Evolutionary conservation across 1,140 invertebrate species (phyloP).

Genomic region (Epicauta chinensis): DNA sequence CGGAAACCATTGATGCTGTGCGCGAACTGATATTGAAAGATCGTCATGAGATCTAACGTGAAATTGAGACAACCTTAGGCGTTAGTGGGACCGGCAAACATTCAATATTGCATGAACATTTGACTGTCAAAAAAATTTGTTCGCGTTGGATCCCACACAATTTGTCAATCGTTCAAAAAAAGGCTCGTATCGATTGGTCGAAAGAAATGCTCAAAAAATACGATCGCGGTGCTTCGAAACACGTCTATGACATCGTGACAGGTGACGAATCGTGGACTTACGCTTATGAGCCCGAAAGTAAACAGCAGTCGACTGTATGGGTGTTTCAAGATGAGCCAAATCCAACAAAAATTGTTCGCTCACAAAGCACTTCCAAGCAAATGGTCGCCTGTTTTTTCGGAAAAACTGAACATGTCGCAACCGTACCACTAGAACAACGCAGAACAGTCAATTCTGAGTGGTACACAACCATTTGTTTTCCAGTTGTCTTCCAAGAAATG

Average conservation of each 20-base stretch:
- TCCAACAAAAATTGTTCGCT: constrained; percentile 36
- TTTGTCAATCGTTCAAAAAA: constrained; percentile 31
- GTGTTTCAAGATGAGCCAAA: constrained; percentile 34
- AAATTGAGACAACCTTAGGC: constrained; percentile 25
- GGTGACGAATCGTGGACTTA: constrained; percentile 10
- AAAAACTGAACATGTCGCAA: constrained; percentile 27
- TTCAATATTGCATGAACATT: constrained; percentile 31
- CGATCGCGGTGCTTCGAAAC: constrained; percentile 22
- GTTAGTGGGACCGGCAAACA: constrained; percentile 27
- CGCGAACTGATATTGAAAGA: constrained; percentile 28
- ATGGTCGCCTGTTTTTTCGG: constrained; percentile 31
- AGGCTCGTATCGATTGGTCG: constrained; percentile 27
- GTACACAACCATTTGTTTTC: constrained; percentile 34
- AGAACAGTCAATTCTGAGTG: constrained; percentile 30
- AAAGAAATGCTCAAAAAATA: constrained; percentile 27
- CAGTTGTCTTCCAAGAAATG: constrained; percentile 22
- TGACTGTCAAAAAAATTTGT: constrained; percentile 27
- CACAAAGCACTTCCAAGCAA: constrained; percentile 32
- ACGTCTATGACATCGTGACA: constrained; percentile 17
- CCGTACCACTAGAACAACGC: constrained; percentile 24
- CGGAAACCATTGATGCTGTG: constrained; percentile 19
- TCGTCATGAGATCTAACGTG: constrained; percentile 29
- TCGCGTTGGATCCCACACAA: constrained; percentile 31
- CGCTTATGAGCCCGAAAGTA: constrained; percentile 11
- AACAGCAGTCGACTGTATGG: constrained; percentile 11